phyloP scores from a whole-genome alignment of 2,113 vertebrate species.

The Zonotrichia leucophrys region DNA sequence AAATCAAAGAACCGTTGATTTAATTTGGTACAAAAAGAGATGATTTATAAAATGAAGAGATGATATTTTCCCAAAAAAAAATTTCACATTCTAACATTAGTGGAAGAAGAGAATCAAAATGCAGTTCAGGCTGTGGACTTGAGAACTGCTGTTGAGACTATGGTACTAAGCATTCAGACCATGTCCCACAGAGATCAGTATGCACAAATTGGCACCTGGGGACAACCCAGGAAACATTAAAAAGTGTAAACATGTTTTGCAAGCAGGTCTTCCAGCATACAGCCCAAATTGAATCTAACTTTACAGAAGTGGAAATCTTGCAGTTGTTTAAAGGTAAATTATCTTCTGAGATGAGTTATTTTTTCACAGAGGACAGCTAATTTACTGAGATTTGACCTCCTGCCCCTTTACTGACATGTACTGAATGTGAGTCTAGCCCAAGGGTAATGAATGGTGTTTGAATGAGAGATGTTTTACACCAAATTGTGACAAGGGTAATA shows the following conservation, averaged over 20 bases:
- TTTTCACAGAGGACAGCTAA: conserved; percentile 29
- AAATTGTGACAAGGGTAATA: conserved; percentile 58
- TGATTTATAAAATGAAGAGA: not conserved
- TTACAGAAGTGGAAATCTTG: not conserved
- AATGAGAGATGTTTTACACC: conserved; percentile 49
- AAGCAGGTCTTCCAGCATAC: not conserved
- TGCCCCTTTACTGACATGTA: not conserved
- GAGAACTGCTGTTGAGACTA: not conserved
- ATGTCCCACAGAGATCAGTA: not conserved
- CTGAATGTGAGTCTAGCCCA: conserved; percentile 11
- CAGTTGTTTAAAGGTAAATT: conserved; percentile 17
- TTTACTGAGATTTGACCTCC: conserved; percentile 40
- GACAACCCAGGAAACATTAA: not conserved
- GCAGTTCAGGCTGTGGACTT: not conserved
- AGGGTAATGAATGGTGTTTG: conserved; percentile 27
- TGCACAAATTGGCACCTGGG: not conserved
- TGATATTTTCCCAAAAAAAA: not conserved
- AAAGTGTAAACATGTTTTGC: not conserved
- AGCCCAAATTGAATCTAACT: not conserved
- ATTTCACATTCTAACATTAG: not conserved
- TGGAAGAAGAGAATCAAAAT: not conserved
- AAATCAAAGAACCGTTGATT: not conserved
- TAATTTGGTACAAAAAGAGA: not conserved
- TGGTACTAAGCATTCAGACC: not conserved
- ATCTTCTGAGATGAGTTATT: conserved; percentile 19